Percentiles rank a stretch among this genome's conserved stretches.
phyloP scores from a whole-genome alignment of 2,113 vertebrate genomes.

The Clupea harengus region DNA sequence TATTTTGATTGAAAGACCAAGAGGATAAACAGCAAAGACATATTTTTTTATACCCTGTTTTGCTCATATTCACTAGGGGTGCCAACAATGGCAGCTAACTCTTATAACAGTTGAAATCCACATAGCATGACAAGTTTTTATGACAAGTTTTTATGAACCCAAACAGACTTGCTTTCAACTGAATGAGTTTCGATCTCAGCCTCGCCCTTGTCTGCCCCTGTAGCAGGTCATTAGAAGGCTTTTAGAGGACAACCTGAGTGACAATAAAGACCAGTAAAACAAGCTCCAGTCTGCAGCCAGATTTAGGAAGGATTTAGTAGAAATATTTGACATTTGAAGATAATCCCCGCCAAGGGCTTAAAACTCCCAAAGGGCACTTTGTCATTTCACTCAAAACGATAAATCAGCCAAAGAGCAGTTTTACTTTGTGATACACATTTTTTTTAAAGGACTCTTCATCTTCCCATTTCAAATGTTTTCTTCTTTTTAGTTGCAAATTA shows the following conservation, averaged over 20 bases:
- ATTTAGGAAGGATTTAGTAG: background rate
- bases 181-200: background rate
- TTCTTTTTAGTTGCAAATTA: too few relatives aligned
- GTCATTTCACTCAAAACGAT: background rate
- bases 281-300: background rate
- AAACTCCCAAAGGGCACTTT: background rate
- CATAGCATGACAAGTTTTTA: too few relatives aligned
- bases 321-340: conserved; percentile 12
- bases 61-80: too few relatives aligned
- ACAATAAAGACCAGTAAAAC: background rate
- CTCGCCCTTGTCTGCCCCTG: background rate
- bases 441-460: background rate
- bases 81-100: too few relatives aligned
- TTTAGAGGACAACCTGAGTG: background rate
- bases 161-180: background rate
- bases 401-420: background rate
- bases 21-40: too few relatives aligned
- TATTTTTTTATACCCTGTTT: too few relatives aligned
- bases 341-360: background rate
- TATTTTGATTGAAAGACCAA: too few relatives aligned
- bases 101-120: too few relatives aligned
- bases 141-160: too few relatives aligned
- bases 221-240: background rate
- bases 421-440: background rate
- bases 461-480: background rate